A percentile compares a stretch with the other conserved stretches of the same genome.
Evolutionary conservation across 53 echinoderm and acorn worm species (phyloP).

Genomic region (Astropecten irregularis): DNA sequence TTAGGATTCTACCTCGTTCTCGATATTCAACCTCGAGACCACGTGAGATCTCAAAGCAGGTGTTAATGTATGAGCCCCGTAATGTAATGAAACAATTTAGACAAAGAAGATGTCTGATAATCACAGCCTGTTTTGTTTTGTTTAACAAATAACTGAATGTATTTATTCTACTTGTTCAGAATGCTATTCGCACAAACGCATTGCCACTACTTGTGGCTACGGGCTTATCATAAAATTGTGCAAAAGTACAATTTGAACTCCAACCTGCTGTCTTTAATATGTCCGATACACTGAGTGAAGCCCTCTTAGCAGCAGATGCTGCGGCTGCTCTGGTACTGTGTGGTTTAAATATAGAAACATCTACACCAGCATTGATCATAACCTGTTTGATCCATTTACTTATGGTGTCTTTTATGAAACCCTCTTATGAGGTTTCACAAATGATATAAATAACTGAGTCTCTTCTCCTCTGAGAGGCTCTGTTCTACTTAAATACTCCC

Average conservation of each 20-base stretch:
- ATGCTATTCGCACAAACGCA: neutral
- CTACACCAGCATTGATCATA: neutral
- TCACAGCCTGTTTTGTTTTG: neutral
- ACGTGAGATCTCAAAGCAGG: constrained; percentile 38
- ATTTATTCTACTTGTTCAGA: neutral
- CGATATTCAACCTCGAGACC: constrained; percentile 41
- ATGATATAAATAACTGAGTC: constrained; percentile 5
- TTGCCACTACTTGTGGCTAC: neutral
- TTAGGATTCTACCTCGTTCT: constrained; percentile 44
- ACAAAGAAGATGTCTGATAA: neutral
- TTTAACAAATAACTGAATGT: neutral
- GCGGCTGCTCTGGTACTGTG: constrained; percentile 21
- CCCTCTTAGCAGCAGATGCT: constrained; percentile 7
- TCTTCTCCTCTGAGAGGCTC: neutral
- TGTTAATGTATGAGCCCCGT: constrained; percentile 27
- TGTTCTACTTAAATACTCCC: constrained; percentile 9
- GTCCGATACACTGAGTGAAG: neutral
- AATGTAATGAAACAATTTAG: neutral
- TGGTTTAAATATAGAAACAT: neutral
- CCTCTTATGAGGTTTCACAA: constrained; percentile 18
- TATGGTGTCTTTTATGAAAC: constrained; percentile 28
- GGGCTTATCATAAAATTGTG: neutral
- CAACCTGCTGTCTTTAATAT: constrained; percentile 13
- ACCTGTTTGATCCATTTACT: constrained; percentile 20
- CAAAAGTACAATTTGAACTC: constrained; percentile 9